phyloP scores from a whole-genome alignment of 2,888 invertebrate genomes.

The Kuschelorhynchus macadamiae region DNA sequence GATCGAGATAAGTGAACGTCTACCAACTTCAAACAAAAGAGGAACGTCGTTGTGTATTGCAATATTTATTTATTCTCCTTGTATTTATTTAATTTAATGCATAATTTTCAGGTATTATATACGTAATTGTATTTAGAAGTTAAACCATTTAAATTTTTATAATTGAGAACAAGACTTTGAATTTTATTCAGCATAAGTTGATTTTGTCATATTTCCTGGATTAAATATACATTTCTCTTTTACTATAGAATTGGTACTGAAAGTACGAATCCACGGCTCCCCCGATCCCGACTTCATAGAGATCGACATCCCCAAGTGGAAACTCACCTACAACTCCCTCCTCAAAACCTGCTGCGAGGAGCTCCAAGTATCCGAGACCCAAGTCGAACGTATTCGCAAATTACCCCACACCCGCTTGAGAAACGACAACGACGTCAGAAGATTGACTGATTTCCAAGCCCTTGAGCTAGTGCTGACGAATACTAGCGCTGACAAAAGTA shows the following conservation, averaged over 20 bases:
- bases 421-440: slow-evolving; percentile 76
- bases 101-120: too few relatives aligned
- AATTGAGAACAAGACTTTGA: too few relatives aligned
- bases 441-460: slow-evolving; percentile 75
- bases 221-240: too few relatives aligned
- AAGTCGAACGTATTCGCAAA: slow-evolving; percentile 74
- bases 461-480: slow-evolving; percentile 73
- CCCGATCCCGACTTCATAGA: slow-evolving; percentile 78
- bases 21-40: too few relatives aligned
- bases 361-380: slow-evolving; percentile 70
- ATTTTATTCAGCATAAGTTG: too few relatives aligned
- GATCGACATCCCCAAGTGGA: slow-evolving; percentile 73
- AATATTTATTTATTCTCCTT: too few relatives aligned
- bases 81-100: too few relatives aligned
- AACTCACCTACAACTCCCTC: slow-evolving; percentile 72
- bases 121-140: too few relatives aligned
- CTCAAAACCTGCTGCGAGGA: slow-evolving; percentile 75
- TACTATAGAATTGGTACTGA: slow-evolving; percentile 74
- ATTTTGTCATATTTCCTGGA: too few relatives aligned
- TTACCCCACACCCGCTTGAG: slow-evolving; percentile 77
- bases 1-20: too few relatives aligned
- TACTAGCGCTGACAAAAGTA: slow-evolving; percentile 59
- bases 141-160: too few relatives aligned
- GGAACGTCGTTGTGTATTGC: too few relatives aligned
- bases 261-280: slow-evolving; percentile 73